These are phyloP conservation scores for Lymantria monacha DNA, from an alignment of 2,888 invertebrate genomes.

Conservation along the genomic window DNA sequence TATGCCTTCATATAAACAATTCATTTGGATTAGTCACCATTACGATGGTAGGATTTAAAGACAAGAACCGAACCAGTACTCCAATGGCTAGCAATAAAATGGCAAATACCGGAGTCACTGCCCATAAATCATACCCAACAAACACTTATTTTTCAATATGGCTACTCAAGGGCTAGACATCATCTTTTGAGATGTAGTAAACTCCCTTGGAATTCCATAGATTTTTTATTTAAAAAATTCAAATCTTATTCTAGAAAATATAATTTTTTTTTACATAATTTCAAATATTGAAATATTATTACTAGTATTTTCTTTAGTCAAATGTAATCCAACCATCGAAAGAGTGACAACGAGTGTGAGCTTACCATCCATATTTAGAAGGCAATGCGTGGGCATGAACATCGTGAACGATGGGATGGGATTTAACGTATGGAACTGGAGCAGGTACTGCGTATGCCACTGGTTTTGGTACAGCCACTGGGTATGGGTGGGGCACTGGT, in stretches of 20 bases:
- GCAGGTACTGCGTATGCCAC: conserved; percentile 67
- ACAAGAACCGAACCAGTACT: neutral
- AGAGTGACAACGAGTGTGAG: conserved; percentile 20
- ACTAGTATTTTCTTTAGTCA: neutral
- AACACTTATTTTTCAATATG: neutral
- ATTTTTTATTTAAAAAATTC: neutral
- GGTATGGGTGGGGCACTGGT: conserved; percentile 73
- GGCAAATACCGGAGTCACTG: neutral
- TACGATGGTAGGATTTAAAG: conserved; percentile 20
- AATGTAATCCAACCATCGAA: conserved; percentile 27
- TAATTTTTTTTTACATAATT: neutral
- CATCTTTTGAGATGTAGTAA: conserved; percentile 13
- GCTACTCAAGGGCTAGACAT: conserved; percentile 23
- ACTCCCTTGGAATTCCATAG: conserved; percentile 20
- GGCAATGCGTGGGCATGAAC: conserved; percentile 36
- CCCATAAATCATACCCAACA: neutral
- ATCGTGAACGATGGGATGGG: conserved; percentile 38
- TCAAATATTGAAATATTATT: neutral
- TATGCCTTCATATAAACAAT: conserved; percentile 44
- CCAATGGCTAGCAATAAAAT: neutral
- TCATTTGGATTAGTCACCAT: conserved; percentile 25
- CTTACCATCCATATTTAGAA: conserved; percentile 54
- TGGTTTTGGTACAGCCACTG: conserved; percentile 68
- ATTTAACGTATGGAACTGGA: conserved; percentile 56
- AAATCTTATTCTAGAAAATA: neutral